A percentile compares a stretch with the other conserved stretches of the same genome.
Evolutionary conservation across 2,113 vertebrate species (phyloP).

Genomic region (Arizona elegans): DNA sequence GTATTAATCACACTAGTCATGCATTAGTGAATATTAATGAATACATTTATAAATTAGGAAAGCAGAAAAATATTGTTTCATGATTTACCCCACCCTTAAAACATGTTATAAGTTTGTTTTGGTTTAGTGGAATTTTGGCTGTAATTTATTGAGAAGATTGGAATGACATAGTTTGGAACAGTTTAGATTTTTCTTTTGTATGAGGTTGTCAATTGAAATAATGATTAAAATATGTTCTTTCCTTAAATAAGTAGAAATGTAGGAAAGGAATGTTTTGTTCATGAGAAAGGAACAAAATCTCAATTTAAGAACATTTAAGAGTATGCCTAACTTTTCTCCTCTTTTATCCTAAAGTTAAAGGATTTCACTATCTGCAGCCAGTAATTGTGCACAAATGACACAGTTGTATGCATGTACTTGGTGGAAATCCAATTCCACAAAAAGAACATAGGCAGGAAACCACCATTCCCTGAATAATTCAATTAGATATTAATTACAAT

Average conservation of each 20-base stretch:
- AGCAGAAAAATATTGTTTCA: background rate
- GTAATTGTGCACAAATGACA: background rate
- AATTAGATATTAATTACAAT: background rate
- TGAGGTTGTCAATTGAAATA: background rate
- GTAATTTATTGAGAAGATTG: background rate
- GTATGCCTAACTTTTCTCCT: background rate
- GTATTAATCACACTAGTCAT: background rate
- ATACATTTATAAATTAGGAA: background rate
- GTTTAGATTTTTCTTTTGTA: background rate
- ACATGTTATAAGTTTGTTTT: conserved; percentile 8
- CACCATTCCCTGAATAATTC: background rate
- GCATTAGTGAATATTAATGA: background rate
- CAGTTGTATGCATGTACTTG: background rate
- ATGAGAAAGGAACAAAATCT: background rate
- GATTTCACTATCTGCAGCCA: background rate
- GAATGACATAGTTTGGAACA: background rate
- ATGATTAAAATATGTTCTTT: conserved; percentile 9
- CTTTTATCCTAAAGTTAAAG: background rate
- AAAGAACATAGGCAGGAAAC: background rate
- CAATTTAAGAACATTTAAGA: background rate
- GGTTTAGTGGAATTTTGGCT: background rate
- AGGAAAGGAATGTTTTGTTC: background rate
- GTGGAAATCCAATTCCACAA: background rate
- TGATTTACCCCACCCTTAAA: background rate
- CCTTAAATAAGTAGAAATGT: background rate